Evolutionary conservation across 2,888 invertebrate species (phyloP).

Genomic region (Sphinx pinastri): DNA sequence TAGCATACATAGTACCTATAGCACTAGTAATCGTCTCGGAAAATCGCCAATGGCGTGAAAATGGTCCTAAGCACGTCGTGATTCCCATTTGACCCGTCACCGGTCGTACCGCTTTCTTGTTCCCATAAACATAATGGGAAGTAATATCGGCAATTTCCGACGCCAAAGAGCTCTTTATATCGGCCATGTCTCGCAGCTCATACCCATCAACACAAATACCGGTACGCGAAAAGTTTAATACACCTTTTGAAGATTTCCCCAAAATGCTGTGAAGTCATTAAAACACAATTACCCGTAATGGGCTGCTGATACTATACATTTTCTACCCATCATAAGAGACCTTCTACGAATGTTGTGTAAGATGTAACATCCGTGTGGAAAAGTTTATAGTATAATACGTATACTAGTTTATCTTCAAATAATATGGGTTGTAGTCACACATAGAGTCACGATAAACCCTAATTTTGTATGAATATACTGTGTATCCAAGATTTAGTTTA

Average conservation of each 20-base stretch:
- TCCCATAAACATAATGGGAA: conserved; percentile 73
- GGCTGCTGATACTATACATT: neutral
- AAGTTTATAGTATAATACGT: too few relatives aligned
- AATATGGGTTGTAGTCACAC: neutral
- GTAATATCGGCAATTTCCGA: conserved; percentile 73
- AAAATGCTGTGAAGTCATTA: conserved; percentile 30
- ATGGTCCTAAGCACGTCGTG: conserved; percentile 53
- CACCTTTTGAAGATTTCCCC: conserved; percentile 46
- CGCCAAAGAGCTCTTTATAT: conserved; percentile 62
- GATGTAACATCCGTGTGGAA: neutral
- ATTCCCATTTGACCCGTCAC: conserved; percentile 47
- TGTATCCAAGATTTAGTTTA: too few relatives aligned
- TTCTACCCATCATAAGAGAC: neutral
- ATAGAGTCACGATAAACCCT: neutral
- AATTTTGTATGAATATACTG: neutral
- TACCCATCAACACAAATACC: conserved; percentile 39
- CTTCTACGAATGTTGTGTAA: conserved; percentile 11
- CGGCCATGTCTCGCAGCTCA: conserved; percentile 62
- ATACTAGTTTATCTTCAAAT: neutral
- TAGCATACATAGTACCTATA: too few relatives aligned
- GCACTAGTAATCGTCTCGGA: conserved; percentile 32
- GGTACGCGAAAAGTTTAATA: conserved; percentile 14
- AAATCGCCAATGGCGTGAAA: conserved; percentile 64
- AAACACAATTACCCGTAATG: neutral
- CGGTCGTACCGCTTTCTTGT: conserved; percentile 65